phyloP scores from a whole-genome alignment of 2,888 invertebrate genomes.

The Hyles lineata region DNA sequence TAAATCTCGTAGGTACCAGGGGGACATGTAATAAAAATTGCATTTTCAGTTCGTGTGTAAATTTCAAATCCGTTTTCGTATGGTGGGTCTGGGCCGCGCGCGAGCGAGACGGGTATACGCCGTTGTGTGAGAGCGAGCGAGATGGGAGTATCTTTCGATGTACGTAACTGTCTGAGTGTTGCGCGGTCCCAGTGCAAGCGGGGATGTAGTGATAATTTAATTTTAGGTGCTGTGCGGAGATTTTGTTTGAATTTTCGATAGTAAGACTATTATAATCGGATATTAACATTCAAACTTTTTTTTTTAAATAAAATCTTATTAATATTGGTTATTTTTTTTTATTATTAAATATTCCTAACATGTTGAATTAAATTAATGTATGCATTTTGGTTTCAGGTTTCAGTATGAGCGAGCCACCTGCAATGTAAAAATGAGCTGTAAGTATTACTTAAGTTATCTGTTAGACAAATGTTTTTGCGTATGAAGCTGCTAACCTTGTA shows the following conservation, averaged over 20 bases:
- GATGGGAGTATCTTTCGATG: conserved; percentile 41
- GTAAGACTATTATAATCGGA: no score
- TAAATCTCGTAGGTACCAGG: background rate
- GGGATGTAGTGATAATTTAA: background rate
- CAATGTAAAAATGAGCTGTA: no score
- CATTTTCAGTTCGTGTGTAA: conserved; percentile 23
- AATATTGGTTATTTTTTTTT: no score
- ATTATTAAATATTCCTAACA: no score
- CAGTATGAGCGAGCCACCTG: no score
- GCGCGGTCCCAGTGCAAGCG: conserved; percentile 44
- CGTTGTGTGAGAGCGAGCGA: conserved; percentile 35
- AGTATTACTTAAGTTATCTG: no score
- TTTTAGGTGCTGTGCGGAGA: background rate
- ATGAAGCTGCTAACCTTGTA: no score
- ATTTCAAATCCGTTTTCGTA: conserved; percentile 27
- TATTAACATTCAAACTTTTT: no score
- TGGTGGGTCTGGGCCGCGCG: conserved; percentile 34
- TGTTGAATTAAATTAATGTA: no score
- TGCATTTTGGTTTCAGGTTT: no score
- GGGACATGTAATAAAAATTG: conserved; percentile 24
- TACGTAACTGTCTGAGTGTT: conserved; percentile 38
- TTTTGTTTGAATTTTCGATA: background rate
- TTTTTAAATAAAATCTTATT: no score
- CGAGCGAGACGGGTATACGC: conserved; percentile 38
- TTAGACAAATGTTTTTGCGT: no score